Evolutionary conservation across 2,797 vertebrate species (phyloP).

Genomic region (Lutjanus argentimaculatus): DNA sequence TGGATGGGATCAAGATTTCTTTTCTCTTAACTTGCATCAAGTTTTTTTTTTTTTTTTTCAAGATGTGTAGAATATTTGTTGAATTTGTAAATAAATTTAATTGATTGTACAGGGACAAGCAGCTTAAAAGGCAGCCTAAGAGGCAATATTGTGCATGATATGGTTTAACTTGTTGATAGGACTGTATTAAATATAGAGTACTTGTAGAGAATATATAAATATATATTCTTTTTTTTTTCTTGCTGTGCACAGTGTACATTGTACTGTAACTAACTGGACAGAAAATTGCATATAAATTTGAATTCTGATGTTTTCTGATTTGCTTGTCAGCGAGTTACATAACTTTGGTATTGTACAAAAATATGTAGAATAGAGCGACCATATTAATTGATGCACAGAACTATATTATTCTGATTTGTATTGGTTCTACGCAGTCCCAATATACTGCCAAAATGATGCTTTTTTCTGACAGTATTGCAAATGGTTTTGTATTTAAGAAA

Average conservation of each 20-base stretch:
- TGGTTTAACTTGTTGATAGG: slow-evolving; percentile 86
- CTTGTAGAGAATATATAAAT: slow-evolving; percentile 68
- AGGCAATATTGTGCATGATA: slow-evolving; percentile 88
- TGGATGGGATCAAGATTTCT: slow-evolving; percentile 86
- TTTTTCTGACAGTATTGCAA: slow-evolving; percentile 88
- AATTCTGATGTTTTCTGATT: slow-evolving; percentile 58
- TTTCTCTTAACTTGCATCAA: slow-evolving; percentile 99
- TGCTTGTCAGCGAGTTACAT: slow-evolving; percentile 53
- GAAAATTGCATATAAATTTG: slow-evolving; percentile 55
- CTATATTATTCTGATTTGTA: slow-evolving; percentile 70
- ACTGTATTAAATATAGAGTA: slow-evolving; percentile 86
- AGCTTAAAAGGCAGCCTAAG: slow-evolving; percentile 84
- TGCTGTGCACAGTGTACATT: slow-evolving; percentile 88
- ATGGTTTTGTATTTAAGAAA: slow-evolving; percentile 91
- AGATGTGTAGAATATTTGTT: slow-evolving; percentile 95
- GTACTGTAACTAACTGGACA: slow-evolving; percentile 74
- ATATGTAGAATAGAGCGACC: slow-evolving; percentile 38
- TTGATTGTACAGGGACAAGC: slow-evolving; percentile 88
- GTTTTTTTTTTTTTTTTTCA: slow-evolving; percentile 91
- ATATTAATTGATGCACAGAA: slow-evolving; percentile 43
- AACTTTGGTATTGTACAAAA: slow-evolving; percentile 55
- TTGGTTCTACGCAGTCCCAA: slow-evolving; percentile 81
- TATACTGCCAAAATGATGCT: slow-evolving; percentile 82
- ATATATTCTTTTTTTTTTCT: slow-evolving; percentile 73
- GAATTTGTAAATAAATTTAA: slow-evolving; percentile 93